Percentiles rank a stretch among this genome's conserved stretches.
Conservation (phyloP, 2,888 invertebrate species). For the Tipula helvola region DNA sequence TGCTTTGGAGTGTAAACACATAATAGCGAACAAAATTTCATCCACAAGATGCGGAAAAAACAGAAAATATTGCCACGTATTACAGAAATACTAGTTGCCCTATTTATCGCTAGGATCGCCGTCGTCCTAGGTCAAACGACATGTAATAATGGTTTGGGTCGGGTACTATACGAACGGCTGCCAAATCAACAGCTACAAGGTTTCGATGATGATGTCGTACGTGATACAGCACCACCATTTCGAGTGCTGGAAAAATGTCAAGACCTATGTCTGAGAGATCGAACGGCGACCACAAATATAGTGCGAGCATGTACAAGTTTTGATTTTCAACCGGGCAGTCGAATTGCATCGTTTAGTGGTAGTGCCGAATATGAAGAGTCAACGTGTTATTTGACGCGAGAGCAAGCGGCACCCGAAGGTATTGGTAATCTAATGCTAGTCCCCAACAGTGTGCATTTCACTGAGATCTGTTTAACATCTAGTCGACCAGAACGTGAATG, state of each 20-base stretch:
- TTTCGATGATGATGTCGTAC: constrained; percentile 77
- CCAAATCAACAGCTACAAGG: constrained; percentile 83
- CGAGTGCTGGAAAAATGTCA: constrained; percentile 81
- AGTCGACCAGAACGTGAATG: constrained; percentile 80
- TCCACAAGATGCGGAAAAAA: constrained; percentile 14
- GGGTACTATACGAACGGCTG: constrained; percentile 76
- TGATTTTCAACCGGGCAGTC: constrained; percentile 80
- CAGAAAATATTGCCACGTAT: constrained; percentile 12
- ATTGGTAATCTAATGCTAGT: constrained; percentile 80
- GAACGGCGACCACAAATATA: constrained; percentile 62
- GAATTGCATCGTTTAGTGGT: constrained; percentile 70
- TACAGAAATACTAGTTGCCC: constrained; percentile 9
- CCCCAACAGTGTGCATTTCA: constrained; percentile 80
- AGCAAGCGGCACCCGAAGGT: constrained; percentile 78
- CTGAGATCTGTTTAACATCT: constrained; percentile 77
- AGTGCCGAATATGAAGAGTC: constrained; percentile 80
- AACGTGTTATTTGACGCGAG: constrained; percentile 71
- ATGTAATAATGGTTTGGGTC: constrained; percentile 79
- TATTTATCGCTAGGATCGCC: constrained; percentile 15
- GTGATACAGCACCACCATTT: constrained; percentile 75
- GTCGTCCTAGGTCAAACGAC: constrained; percentile 53
- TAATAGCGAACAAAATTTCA: neutral
- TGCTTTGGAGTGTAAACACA: neutral
- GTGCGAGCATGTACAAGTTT: constrained; percentile 78
- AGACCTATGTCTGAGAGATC: constrained; percentile 69